Evolutionary conservation across 2,888 invertebrate genomes (phyloP).

Genomic region (Leucoma salicis): DNA sequence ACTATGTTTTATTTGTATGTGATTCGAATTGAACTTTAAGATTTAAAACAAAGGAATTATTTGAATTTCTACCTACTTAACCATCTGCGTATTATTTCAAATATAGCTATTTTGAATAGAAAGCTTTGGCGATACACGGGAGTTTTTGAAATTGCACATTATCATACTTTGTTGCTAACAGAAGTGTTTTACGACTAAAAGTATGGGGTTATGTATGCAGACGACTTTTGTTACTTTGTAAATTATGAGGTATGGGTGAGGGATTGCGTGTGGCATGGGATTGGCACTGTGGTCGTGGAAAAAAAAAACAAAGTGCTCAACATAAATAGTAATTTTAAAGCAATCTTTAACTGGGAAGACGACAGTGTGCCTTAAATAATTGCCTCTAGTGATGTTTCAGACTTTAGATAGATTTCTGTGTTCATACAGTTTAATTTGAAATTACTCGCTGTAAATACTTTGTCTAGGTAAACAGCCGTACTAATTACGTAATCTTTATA

Average conservation of each 20-base stretch:
- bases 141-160: constrained; percentile 25
- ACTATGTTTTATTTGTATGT: no score
- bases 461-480: no score
- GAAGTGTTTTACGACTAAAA: constrained; percentile 39
- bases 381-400: no score
- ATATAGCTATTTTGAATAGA: constrained; percentile 21
- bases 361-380: no score
- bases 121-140: constrained; percentile 25
- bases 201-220: constrained; percentile 37
- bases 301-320: constrained; percentile 1
- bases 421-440: no score
- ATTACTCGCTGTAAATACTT: no score
- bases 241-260: constrained; percentile 21
- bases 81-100: constrained; percentile 9
- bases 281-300: neutral
- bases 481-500: no score
- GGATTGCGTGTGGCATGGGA: constrained; percentile 14
- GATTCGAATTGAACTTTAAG: no score
- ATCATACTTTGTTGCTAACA: constrained; percentile 26
- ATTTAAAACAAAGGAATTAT: no score
- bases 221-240: constrained; percentile 19
- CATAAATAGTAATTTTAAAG: neutral
- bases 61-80: constrained; percentile 13
- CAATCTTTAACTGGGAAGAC: no score
- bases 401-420: no score